phyloP scores from a whole-genome alignment of 2,888 invertebrate species.

The Hymenopus coronatus region DNA sequence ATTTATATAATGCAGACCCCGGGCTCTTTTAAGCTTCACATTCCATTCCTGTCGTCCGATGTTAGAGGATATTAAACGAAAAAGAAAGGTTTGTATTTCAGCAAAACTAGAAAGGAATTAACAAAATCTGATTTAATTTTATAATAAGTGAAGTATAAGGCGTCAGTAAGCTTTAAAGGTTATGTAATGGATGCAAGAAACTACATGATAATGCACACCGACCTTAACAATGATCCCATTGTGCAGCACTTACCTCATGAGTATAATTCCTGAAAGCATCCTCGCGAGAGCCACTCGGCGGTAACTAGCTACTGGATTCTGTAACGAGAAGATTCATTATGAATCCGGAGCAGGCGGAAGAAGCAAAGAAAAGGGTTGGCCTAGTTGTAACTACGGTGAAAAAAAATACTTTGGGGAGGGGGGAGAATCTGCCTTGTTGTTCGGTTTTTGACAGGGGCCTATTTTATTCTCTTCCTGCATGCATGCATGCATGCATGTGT shows the following conservation, averaged over 20 bases:
- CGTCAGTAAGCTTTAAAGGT: too few relatives aligned
- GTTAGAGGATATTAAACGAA: too few relatives aligned
- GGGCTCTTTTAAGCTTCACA: too few relatives aligned
- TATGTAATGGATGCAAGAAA: too few relatives aligned
- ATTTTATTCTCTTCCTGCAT: background rate
- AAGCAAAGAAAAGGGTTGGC: slow-evolving; percentile 1
- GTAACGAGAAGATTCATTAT: slow-evolving; percentile 4
- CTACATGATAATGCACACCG: too few relatives aligned
- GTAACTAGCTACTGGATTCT: background rate
- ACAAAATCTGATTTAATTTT: too few relatives aligned
- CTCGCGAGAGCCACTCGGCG: background rate
- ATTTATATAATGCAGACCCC: too few relatives aligned
- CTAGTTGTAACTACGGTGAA: slow-evolving; percentile 13
- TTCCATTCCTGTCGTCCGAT: too few relatives aligned
- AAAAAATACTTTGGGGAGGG: background rate
- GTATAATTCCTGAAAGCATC: background rate
- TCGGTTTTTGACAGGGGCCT: background rate
- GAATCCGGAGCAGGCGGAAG: background rate
- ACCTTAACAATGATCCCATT: too few relatives aligned
- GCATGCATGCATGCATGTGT: background rate
- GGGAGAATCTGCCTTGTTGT: slow-evolving; percentile 12
- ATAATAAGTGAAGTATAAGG: too few relatives aligned
- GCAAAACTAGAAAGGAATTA: too few relatives aligned
- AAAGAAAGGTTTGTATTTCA: too few relatives aligned
- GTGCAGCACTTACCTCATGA: background rate